phyloP scores from a whole-genome alignment of 1,140 invertebrate species.

The Calycopis cecrops region DNA sequence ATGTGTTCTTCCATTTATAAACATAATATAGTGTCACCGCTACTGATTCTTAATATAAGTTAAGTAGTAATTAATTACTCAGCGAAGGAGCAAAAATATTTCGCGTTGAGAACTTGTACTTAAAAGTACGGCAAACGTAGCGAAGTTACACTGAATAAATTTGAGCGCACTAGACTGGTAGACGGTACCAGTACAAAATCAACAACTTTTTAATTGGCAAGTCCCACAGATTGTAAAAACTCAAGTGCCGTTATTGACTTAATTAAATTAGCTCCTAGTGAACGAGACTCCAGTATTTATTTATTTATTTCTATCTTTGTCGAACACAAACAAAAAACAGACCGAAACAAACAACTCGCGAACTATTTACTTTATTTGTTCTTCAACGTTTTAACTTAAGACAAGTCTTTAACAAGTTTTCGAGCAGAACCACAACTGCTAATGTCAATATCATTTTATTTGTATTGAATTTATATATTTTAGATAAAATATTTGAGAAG shows the following conservation, averaged over 20 bases:
- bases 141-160: slow-evolving; percentile 15
- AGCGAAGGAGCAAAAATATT: not conserved
- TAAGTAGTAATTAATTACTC: too few species aligned
- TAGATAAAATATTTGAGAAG: too few species aligned
- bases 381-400: not conserved
- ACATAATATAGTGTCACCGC: too few species aligned
- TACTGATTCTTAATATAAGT: too few species aligned
- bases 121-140: slow-evolving; percentile 8
- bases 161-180: slow-evolving; percentile 27
- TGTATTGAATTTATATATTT: too few species aligned
- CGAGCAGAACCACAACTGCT: too few species aligned
- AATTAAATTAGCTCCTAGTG: slow-evolving; percentile 55
- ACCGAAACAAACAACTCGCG: not conserved
- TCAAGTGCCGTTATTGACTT: slow-evolving; percentile 46
- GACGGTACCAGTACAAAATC: slow-evolving; percentile 40
- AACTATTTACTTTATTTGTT: not conserved
- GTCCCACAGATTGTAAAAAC: slow-evolving; percentile 48
- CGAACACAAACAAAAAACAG: slow-evolving; percentile 4
- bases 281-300: slow-evolving; percentile 31
- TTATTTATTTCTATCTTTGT: slow-evolving; percentile 10
- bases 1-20: too few species aligned
- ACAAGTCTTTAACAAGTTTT: too few species aligned
- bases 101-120: slow-evolving; percentile 1
- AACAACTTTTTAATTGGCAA: slow-evolving; percentile 61
- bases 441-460: too few species aligned